Conservation (phyloP, 2,113 vertebrate genomes). For the Notarius lentiginosus region DNA sequence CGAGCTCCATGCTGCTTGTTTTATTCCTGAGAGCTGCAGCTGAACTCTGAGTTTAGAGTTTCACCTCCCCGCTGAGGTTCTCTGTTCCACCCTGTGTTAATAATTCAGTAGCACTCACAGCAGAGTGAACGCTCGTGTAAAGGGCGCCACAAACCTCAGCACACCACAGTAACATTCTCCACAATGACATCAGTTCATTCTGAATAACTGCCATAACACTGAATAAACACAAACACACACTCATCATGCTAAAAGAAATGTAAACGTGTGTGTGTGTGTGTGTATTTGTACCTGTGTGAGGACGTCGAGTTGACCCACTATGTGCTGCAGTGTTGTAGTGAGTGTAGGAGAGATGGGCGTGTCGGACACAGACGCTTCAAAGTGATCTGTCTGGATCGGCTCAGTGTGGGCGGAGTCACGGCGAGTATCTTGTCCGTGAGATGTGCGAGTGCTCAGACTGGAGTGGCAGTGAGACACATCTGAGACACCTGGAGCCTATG, state of each 20-base stretch:
- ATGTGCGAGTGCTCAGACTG: slow-evolving; percentile 37
- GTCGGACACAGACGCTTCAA: slow-evolving; percentile 56
- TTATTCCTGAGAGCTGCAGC: not conserved
- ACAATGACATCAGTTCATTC: not conserved
- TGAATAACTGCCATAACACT: no score
- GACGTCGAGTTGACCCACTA: slow-evolving; percentile 89
- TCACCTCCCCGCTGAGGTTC: not conserved
- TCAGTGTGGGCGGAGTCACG: slow-evolving; percentile 52
- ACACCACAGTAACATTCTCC: not conserved
- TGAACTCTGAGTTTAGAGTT: not conserved
- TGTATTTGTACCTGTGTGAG: slow-evolving; percentile 86
- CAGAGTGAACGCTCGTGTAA: not conserved
- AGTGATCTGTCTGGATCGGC: not conserved
- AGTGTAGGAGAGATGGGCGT: slow-evolving; percentile 65
- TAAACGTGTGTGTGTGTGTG: not conserved
- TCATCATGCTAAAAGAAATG: no score
- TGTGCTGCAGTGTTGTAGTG: slow-evolving; percentile 84
- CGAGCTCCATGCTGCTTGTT: not conserved
- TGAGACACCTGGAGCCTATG: not conserved
- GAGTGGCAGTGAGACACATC: slow-evolving; percentile 12
- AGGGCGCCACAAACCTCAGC: not conserved
- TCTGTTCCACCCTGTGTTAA: not conserved
- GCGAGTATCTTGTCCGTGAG: slow-evolving; percentile 38
- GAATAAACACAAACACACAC: no score
- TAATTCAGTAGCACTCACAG: not conserved